phyloP scores from a whole-genome alignment of 2,888 invertebrate species.

The Metopia argyrocephala region DNA sequence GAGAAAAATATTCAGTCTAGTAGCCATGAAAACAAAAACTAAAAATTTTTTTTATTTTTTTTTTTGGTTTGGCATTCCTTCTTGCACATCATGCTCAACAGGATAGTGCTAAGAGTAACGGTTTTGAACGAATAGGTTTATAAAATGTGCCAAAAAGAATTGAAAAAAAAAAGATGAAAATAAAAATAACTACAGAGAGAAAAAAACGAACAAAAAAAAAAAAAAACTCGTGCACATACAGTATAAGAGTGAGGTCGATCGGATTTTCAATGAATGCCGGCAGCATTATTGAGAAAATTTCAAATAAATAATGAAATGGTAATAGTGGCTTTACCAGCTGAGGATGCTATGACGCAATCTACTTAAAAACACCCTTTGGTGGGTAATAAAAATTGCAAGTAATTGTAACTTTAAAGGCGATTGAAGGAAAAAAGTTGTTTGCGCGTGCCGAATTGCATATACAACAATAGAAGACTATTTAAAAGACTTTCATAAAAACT shows the following conservation, averaged over 20 bases:
- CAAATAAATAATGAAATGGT: constrained; percentile 55
- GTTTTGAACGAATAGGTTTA: constrained; percentile 62
- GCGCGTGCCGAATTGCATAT: constrained; percentile 55
- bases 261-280: constrained; percentile 59
- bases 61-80: not conserved
- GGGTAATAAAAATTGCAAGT: constrained; percentile 58
- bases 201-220: too few species aligned
- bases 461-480: not conserved
- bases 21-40: constrained; percentile 8
- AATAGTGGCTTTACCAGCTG: constrained; percentile 35
- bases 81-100: constrained; percentile 33
- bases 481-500: not conserved
- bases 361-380: constrained; percentile 64
- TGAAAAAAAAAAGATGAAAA: too few species aligned
- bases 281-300: constrained; percentile 62
- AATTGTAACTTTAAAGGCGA: constrained; percentile 30
- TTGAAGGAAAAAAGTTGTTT: constrained; percentile 14
- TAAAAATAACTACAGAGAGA: too few species aligned
- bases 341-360: constrained; percentile 60
- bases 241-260: constrained; percentile 50
- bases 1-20: constrained; percentile 22
- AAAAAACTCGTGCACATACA: constrained; percentile 61
- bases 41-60: constrained; percentile 13
- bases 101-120: constrained; percentile 66
- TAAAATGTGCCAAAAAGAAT: constrained; percentile 65